A percentile compares a stretch with the other conserved stretches of the same genome.
phyloP scores from a whole-genome alignment of 2,113 vertebrate genomes.

The Blennius ocellaris region DNA sequence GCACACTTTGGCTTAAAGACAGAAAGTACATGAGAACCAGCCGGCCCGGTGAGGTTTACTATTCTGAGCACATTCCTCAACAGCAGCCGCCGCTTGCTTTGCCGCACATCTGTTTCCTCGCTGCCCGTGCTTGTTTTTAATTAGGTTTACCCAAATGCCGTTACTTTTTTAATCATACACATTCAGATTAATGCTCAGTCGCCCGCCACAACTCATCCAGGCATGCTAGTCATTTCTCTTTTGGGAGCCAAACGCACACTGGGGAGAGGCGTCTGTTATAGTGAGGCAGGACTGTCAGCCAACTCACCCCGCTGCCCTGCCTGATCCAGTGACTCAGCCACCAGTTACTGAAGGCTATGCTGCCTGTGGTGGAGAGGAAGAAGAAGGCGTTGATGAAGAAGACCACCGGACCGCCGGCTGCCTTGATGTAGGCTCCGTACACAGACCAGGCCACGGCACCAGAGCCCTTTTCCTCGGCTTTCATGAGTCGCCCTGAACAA shows the following conservation, averaged over 20 bases:
- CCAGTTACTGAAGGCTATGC: slow-evolving; percentile 86
- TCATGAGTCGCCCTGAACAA: slow-evolving; percentile 79
- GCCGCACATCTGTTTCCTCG: slow-evolving; percentile 72
- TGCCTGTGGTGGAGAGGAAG: slow-evolving; percentile 84
- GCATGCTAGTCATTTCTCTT: slow-evolving; percentile 52
- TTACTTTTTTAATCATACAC: slow-evolving; percentile 75
- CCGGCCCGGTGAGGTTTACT: slow-evolving; percentile 50
- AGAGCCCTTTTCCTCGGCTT: slow-evolving; percentile 83
- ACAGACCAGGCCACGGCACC: slow-evolving; percentile 82
- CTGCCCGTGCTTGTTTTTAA: slow-evolving; percentile 75
- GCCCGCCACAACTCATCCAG: slow-evolving; percentile 52
- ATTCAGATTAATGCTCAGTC: slow-evolving; percentile 72
- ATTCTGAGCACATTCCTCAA: slow-evolving; percentile 70
- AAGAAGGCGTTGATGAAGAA: slow-evolving; percentile 81
- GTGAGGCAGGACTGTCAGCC: slow-evolving; percentile 1
- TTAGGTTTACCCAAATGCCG: slow-evolving; percentile 71
- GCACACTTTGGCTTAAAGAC: slow-evolving; percentile 35
- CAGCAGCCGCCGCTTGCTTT: slow-evolving; percentile 63
- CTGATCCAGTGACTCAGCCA: slow-evolving; percentile 87
- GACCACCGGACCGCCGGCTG: slow-evolving; percentile 82
- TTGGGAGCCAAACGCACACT: slow-evolving; percentile 31
- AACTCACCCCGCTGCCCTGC: slow-evolving; percentile 84
- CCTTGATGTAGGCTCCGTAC: slow-evolving; percentile 84
- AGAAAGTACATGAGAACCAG: slow-evolving; percentile 52
- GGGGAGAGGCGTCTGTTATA: slow-evolving; percentile 14